Evolutionary conservation across 2,888 invertebrate genomes (phyloP), one percentile per base, ranked within the genome.

Genomic region (Mesochorus sp.): DNA sequence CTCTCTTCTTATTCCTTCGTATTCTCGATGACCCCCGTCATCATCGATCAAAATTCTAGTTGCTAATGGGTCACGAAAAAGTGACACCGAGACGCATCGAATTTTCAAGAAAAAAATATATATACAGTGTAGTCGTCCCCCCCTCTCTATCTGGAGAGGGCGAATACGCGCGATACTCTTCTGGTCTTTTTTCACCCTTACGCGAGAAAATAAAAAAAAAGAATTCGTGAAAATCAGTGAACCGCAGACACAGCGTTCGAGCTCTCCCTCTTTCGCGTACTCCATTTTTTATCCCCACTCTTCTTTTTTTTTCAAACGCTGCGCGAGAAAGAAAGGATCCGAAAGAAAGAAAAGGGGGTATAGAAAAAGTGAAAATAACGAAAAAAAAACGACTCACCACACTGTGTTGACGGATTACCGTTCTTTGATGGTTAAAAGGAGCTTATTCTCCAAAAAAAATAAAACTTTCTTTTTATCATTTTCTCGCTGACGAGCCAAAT

Each of bases 41-140:
- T 79, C 79, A 76, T 79, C 76, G 61, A 79, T 79, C 79, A 79
- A 76, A 76, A 72, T 72, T n/a, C 51, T 24, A 19, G 26, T n/a
- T n/a, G 66, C 67, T 79, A 76, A 79, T 79, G 79, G 67, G 42
- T 51, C 42, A 49, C 55, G 51, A 34, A 44, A 61, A 66, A 75
- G 59, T 47, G 17, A 42, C 66, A 44, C 34, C 57, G 49, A 62
- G 57, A 57, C 67, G 47, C 34, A 70, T 66, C 59, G 26, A 28
- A 61, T 62, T 24, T 24, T 64, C n/a, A 39, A 17, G 17, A 12
- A 28, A 53, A 44, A 67, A 75, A 78, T 59, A 62, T n/a, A n/a
- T n/a, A n/a, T n/a, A n/a, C n/a, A 12, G n/a, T 1, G 17, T 12
- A 34, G 14, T 34, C 19, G 17, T 39, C 53, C 37, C 53, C 49